Percentiles rank a stretch among this genome's conserved stretches.
These are phyloP conservation scores for Melanchra persicariae DNA, from an alignment of 2,888 invertebrate species.

Conservation along the genomic window DNA sequence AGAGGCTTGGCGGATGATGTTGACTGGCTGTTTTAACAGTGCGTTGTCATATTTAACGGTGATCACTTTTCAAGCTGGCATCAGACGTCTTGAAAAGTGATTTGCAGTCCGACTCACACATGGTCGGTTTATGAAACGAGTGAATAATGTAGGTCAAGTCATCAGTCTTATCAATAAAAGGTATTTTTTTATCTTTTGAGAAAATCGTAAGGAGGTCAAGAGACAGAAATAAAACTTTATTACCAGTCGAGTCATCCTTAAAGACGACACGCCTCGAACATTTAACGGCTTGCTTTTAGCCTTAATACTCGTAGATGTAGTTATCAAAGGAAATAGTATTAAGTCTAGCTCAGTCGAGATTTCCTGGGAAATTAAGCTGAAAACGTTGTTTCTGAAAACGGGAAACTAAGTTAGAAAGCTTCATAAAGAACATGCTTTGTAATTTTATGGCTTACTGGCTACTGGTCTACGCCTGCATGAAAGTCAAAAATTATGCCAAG, in stretches of 20 bases:
- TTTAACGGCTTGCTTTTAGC: constrained; percentile 9
- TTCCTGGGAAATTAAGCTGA: constrained; percentile 4
- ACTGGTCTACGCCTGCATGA: background rate
- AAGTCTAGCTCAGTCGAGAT: constrained; percentile 7
- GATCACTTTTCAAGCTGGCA: too few species aligned
- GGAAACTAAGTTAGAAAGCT: background rate
- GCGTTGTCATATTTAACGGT: too few species aligned
- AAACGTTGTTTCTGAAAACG: background rate
- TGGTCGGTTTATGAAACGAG: too few species aligned
- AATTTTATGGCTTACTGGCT: background rate
- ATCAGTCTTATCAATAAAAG: too few species aligned
- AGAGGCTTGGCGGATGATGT: too few species aligned
- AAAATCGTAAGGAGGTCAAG: background rate
- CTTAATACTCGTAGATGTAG: constrained; percentile 8
- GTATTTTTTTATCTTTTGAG: too few species aligned
- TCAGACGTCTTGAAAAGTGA: too few species aligned
- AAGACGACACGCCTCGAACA: background rate
- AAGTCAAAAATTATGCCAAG: background rate
- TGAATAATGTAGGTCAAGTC: background rate
- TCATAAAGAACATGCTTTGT: constrained; percentile 2
- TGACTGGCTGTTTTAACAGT: too few species aligned
- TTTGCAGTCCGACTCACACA: too few species aligned
- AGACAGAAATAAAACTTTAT: background rate
- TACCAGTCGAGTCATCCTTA: background rate
- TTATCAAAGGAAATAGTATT: constrained; percentile 21